Conservation (phyloP, 2,113 vertebrate genomes). For the Channa argus region DNA sequence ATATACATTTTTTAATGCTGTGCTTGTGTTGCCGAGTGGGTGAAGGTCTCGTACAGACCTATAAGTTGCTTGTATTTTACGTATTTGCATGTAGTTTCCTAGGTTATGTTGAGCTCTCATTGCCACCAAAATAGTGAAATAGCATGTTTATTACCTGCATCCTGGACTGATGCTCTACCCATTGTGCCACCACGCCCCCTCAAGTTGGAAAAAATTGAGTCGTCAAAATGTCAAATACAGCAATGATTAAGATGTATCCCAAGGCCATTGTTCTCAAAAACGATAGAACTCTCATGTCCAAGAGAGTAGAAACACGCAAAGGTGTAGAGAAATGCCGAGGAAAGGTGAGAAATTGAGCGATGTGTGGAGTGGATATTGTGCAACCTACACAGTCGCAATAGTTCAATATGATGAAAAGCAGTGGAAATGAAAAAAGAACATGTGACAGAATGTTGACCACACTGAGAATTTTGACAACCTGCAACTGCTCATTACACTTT, state of each 20-base stretch:
- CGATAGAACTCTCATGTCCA: not conserved
- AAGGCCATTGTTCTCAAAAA: not conserved
- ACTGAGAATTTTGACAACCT: not conserved
- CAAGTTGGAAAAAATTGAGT: not conserved
- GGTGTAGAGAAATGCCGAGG: not conserved
- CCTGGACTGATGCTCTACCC: too few species aligned
- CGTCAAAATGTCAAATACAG: constrained; percentile 12
- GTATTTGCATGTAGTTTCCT: too few species aligned
- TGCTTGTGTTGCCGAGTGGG: too few species aligned
- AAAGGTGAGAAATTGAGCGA: constrained; percentile 30
- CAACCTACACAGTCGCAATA: constrained; percentile 11
- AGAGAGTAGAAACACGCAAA: not conserved
- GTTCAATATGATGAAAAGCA: constrained; percentile 38
- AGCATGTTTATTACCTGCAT: too few species aligned
- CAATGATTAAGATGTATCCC: constrained; percentile 10
- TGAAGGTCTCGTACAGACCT: too few species aligned
- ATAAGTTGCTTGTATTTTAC: too few species aligned
- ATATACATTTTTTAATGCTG: too few species aligned
- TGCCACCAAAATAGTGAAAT: too few species aligned
- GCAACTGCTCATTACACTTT: not conserved
- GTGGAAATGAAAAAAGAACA: not conserved
- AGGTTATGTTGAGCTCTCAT: too few species aligned
- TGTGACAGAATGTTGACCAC: not conserved
- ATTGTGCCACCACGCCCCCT: too few species aligned
- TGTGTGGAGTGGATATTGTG: constrained; percentile 32